These are phyloP conservation scores for Amiota mariae DNA, from an alignment of 2,888 invertebrate species.

Conservation along the genomic window DNA sequence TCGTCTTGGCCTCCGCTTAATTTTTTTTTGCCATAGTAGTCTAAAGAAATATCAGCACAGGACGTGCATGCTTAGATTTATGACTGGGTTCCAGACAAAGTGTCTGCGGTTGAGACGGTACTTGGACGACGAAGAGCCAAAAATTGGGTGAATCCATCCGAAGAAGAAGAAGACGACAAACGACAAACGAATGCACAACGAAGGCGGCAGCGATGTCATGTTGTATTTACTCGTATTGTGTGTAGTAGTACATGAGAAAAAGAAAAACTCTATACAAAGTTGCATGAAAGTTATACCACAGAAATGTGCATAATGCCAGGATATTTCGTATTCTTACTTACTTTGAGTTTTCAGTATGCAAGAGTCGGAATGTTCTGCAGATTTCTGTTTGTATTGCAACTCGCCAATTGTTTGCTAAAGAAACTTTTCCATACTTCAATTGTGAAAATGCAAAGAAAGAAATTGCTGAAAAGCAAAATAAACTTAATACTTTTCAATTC, in stretches of 20 bases:
- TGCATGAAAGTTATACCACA: constrained; percentile 28
- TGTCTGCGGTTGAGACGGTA: constrained; percentile 68
- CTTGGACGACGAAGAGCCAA: constrained; percentile 38
- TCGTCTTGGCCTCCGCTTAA: constrained; percentile 1
- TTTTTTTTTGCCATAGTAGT: background rate
- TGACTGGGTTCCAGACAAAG: constrained; percentile 69
- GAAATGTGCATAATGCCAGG: constrained; percentile 34
- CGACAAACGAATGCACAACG: background rate
- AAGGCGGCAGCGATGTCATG: constrained; percentile 33
- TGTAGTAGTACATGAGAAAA: constrained; percentile 13
- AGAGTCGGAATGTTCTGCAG: background rate
- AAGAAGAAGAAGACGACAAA: no score
- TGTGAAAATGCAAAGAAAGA: constrained; percentile 23
- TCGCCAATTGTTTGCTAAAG: constrained; percentile 30
- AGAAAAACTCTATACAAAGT: constrained; percentile 33
- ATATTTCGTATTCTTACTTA: background rate
- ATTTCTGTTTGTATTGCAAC: constrained; percentile 15
- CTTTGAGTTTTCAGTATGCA: background rate
- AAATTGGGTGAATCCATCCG: constrained; percentile 12
- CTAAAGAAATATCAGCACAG: constrained; percentile 46
- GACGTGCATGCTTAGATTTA: constrained; percentile 67
- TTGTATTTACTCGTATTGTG: background rate
- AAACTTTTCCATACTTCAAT: constrained; percentile 32
- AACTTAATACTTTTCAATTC: constrained; percentile 4
- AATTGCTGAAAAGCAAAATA: background rate